These are phyloP conservation scores for Portevinia maculata DNA, from an alignment of 2,888 invertebrate genomes.

Conservation along the genomic window DNA sequence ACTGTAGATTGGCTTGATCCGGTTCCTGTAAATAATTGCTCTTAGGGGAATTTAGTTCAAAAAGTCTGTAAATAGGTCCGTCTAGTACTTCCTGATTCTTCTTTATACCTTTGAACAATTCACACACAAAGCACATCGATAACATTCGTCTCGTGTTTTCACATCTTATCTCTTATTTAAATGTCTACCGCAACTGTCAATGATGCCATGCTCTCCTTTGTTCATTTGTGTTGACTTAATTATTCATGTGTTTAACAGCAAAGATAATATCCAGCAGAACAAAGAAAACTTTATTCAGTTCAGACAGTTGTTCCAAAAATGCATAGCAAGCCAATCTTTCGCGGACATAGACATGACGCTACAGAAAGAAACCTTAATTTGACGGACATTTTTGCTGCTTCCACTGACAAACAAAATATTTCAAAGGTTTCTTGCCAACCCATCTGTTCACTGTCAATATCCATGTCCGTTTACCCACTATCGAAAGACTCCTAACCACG, in stretches of 20 bases:
- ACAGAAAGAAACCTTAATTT: slow-evolving; percentile 40
- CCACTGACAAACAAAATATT: slow-evolving; percentile 28
- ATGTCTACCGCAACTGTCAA: slow-evolving; percentile 12
- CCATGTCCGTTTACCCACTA: slow-evolving; percentile 2
- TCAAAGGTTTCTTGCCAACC: slow-evolving; percentile 37
- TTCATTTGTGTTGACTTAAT: slow-evolving; percentile 30
- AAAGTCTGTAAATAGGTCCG: no score
- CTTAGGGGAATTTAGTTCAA: no score
- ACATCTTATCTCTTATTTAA: slow-evolving; percentile 27
- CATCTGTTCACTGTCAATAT: slow-evolving; percentile 1
- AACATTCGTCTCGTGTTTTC: slow-evolving; percentile 41
- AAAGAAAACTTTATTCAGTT: slow-evolving; percentile 25
- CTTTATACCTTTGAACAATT: not conserved
- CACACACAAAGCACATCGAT: slow-evolving; percentile 20
- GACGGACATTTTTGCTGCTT: slow-evolving; percentile 43
- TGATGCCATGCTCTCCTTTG: not conserved
- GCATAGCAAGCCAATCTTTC: slow-evolving; percentile 6
- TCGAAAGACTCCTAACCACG: slow-evolving; percentile 57
- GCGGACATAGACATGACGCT: slow-evolving; percentile 14
- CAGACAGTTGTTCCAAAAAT: not conserved
- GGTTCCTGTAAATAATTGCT: no score
- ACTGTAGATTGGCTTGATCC: no score
- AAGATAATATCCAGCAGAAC: slow-evolving; percentile 18
- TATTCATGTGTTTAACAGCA: slow-evolving; percentile 57
- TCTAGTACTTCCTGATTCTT: no score